Evolutionary conservation across 2,113 vertebrate genomes (phyloP).

Genomic region (Macaca mulatta): DNA sequence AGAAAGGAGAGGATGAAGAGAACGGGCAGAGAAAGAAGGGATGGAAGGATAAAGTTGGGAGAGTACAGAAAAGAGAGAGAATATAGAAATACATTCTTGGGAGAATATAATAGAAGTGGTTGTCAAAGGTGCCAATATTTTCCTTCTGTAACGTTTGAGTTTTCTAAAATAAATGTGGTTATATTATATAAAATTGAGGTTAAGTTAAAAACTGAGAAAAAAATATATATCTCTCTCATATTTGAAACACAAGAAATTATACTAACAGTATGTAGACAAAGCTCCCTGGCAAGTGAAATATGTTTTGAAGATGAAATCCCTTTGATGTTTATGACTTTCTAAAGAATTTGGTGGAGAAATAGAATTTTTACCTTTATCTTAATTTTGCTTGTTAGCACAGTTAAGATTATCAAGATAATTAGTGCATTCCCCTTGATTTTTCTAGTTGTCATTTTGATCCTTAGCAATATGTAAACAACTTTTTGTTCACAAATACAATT

Average conservation of each 20-base stretch:
- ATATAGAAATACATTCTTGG: not conserved
- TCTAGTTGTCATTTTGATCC: not conserved
- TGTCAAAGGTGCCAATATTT: not conserved
- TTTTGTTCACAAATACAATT: not conserved
- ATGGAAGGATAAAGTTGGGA: not conserved
- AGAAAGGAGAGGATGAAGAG: too few relatives aligned
- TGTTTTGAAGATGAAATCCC: not conserved
- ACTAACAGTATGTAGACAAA: not conserved
- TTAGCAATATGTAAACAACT: not conserved
- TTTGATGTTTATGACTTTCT: not conserved
- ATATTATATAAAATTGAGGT: not conserved
- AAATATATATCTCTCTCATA: not conserved
- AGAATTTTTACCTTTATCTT: not conserved
- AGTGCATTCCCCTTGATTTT: not conserved
- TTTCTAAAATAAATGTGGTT: not conserved
- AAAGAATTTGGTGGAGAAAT: not conserved
- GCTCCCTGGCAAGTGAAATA: not conserved
- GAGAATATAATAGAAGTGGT: not conserved
- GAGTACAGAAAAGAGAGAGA: too few relatives aligned
- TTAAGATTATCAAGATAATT: not conserved
- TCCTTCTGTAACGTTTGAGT: not conserved
- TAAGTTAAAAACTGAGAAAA: not conserved
- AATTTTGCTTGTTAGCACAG: not conserved
- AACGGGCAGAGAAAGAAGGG: not conserved
- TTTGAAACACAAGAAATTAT: not conserved